Evolutionary conservation across 2,113 vertebrate genomes (phyloP).

Genomic region (Hiodon alosoides): DNA sequence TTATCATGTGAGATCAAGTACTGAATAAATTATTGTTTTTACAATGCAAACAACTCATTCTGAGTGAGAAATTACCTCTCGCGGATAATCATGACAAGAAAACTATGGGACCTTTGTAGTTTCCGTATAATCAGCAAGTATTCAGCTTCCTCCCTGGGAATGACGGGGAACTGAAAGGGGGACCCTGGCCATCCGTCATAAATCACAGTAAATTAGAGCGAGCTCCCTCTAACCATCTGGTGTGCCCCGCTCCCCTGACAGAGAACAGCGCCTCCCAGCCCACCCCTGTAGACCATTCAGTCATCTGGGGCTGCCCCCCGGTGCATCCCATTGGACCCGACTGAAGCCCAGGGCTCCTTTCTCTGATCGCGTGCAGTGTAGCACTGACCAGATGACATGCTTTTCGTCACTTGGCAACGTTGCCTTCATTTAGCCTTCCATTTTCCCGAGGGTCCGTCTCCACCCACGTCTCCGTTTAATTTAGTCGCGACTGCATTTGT

Average conservation of each 20-base stretch:
- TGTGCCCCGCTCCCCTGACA: conserved; percentile 7
- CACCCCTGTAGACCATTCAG: conserved; percentile 3
- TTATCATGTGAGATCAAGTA: too few relatives aligned
- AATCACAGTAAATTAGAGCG: conserved; percentile 53
- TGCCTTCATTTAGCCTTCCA: too few relatives aligned
- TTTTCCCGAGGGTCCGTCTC: too few relatives aligned
- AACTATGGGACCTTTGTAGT: background rate
- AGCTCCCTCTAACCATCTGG: conserved; percentile 35
- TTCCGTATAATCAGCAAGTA: conserved; percentile 1
- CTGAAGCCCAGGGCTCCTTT: background rate
- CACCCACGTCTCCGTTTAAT: too few relatives aligned
- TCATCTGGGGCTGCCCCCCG: conserved; percentile 4
- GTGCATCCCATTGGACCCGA: background rate
- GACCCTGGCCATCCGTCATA: conserved; percentile 34
- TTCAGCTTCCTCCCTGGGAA: background rate
- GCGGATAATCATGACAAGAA: background rate
- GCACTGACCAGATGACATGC: background rate
- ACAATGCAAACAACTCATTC: too few relatives aligned
- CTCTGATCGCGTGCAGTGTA: background rate
- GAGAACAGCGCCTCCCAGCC: background rate
- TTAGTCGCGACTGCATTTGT: too few relatives aligned
- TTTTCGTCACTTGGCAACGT: background rate
- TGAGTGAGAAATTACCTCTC: background rate
- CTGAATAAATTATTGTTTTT: too few relatives aligned
- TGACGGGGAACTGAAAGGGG: conserved; percentile 17